Evolutionary conservation across 2,888 invertebrate genomes (phyloP), one percentile per base, ranked within the genome.

Genomic region (Hyppa rectilinea): DNA sequence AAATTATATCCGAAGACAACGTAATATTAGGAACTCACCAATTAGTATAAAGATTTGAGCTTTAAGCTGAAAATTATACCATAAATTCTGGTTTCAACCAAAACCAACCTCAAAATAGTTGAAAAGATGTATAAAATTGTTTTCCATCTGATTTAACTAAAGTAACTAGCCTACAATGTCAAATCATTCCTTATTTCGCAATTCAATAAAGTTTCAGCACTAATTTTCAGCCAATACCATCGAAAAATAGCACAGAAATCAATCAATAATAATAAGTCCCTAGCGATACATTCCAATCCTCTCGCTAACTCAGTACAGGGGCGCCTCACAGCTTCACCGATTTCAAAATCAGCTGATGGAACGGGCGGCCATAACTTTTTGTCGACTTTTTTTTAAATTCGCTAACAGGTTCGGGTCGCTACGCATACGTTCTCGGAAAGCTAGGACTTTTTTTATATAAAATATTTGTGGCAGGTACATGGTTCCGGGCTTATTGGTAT

Each of bases 261-360:
- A 45, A 49, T 50, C 43, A 76, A 62, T 80, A 76, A 80, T 79
- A 79, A 80, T 79, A 80, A 66, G 14, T 59, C 26, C 4, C 0
- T 1, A 64, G 10, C 79, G 81, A 81, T 31, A 81, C 47, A 80
- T 80, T 77, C 81, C 78, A 26, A 58, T 66, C 31, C 50, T 14
- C 1, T 10, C 50, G 20, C 29, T 23, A 66, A 49, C 78, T 34
- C 50, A 56, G 84, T 84, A 74, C 81, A 69, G 84, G 81, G 83
- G 83, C 83, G 83, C 83, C 83, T 84, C 83, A 71, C 74, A 84
- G 63, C 58, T 64, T 65, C 70, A 65, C 55, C 71, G 84, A 80
- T 80, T 73, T 75, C 69, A 77, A 84, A 84, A 84, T 84, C 83
- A 84, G 83, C 83, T 84, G 83, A 84, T 79, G 58, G 56, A 74